Base-by-base conservation (phyloP, 1,140 invertebrate species). In the Himalopsyche phryganea region DNA sequence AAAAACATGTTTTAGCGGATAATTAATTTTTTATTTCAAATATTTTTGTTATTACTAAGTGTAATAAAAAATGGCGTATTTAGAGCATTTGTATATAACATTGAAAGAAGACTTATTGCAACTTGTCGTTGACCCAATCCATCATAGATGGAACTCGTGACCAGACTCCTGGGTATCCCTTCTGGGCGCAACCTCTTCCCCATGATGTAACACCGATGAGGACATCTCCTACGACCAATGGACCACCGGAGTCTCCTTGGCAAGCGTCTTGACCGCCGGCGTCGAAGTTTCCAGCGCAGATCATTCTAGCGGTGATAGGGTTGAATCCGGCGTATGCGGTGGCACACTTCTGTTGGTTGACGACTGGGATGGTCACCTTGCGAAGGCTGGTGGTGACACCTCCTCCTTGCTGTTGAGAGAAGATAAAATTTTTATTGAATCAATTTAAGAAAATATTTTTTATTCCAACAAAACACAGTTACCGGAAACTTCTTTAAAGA, bases 201-300 rank as follows among this genome's bases (percentile, higher is more conserved):
- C 78, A 80, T 1, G 77, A 80, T 5, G 79, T 75, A 13, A 80
- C 63, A 15, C 79, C 78, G 36, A 69, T 53, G n/a, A 78, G 65
- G 7, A 40, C 18, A 6, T 41, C 47, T 20, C 58, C 42, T 1
- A 49, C 35, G 13, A 41, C 48, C 6, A 80, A 13, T 1, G 77
- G 76, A 5, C 78, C 76, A 32, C 78, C 78, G 0, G 72, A 75
- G 53, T 79, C 78, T 11, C 78, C 76, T 50, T 71, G 67, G 44
- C 73, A 74, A 14, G 69, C 66, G 35, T 51, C 36, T 33, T 61
- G 65, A 10, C 72, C 73, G 6, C 69, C 69, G 2, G 11, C 40
- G 4, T 44, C 28, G 2, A 49, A 11, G 2, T n/a, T 11, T 14
- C 86, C 87, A 13, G 88, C 87, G 63, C 88, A 90, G 1, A 88